Evolutionary conservation across 2,888 invertebrate genomes (phyloP).

Genomic region (Sphaeridia pumilis): DNA sequence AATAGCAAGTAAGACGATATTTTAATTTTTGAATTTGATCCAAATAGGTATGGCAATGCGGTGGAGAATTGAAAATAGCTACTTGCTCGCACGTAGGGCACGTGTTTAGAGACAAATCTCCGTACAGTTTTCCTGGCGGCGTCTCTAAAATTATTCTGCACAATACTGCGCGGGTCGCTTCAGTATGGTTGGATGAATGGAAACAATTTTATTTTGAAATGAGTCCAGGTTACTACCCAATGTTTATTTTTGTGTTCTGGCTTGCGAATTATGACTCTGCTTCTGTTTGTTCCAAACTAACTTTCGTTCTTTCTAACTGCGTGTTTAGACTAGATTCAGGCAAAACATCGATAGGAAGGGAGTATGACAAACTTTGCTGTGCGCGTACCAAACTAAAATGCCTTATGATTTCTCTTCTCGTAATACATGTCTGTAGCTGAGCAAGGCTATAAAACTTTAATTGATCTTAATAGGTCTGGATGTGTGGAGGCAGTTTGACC

Average conservation of each 20-base stretch:
- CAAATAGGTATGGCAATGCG: constrained; percentile 44
- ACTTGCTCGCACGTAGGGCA: constrained; percentile 72
- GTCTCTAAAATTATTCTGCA: constrained; percentile 92
- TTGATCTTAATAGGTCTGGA: constrained; percentile 84
- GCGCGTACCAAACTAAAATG: too few species aligned
- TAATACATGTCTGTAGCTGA: too few species aligned
- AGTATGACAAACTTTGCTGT: too few species aligned
- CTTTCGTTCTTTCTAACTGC: too few species aligned
- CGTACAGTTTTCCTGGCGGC: constrained; percentile 98
- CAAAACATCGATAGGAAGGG: too few species aligned
- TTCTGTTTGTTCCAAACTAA: not conserved
- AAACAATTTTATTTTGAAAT: constrained; percentile 98
- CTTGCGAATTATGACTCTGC: not conserved
- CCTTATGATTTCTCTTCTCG: too few species aligned
- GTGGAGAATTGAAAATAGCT: constrained; percentile 43
- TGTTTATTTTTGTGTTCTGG: constrained; percentile 5
- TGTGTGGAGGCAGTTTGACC: constrained; percentile 91
- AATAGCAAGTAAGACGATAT: too few species aligned
- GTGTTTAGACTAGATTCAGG: too few species aligned
- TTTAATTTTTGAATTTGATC: too few species aligned
- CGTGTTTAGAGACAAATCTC: constrained; percentile 95
- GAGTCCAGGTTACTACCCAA: constrained; percentile 67
- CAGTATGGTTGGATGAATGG: constrained; percentile 99
- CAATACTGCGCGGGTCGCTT: constrained; percentile 96
- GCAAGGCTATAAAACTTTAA: too few species aligned